phyloP scores from a whole-genome alignment of 1,140 invertebrate genomes.

The Drosophila kanapiae region DNA sequence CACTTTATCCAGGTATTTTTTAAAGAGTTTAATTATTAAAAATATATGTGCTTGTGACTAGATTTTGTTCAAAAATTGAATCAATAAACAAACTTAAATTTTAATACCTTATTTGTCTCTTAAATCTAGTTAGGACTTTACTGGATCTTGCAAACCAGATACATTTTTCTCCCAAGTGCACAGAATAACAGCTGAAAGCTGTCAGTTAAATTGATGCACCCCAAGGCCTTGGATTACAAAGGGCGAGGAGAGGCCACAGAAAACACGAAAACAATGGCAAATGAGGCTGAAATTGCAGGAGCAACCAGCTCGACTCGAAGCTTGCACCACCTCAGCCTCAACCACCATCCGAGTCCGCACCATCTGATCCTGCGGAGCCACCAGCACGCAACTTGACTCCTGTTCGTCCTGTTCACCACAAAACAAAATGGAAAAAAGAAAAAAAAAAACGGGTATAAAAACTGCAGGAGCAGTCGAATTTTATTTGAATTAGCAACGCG shows the following conservation, averaged over 20 bases:
- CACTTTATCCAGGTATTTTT: too few relatives aligned
- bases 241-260: conserved; percentile 24
- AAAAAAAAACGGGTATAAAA: conserved; percentile 2
- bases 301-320: conserved; percentile 1
- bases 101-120: too few relatives aligned
- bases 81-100: background rate
- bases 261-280: conserved; percentile 55
- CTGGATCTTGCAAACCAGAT: fast-evolving
- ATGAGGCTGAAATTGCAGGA: conserved; percentile 71
- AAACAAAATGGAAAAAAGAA: conserved; percentile 4
- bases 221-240: conserved; percentile 36
- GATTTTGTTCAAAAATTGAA: background rate
- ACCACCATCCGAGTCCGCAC: conserved; percentile 47
- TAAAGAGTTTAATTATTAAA: too few relatives aligned
- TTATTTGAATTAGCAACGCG: conserved; percentile 81
- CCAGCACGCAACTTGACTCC: conserved; percentile 52
- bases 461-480: conserved; percentile 60
- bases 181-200: conserved; percentile 57
- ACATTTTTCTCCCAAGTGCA: background rate
- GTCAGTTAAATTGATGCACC: conserved; percentile 68
- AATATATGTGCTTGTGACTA: background rate
- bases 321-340: conserved; percentile 30
- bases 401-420: conserved; percentile 55
- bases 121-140: background rate
- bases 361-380: conserved; percentile 15